Base-by-base conservation (phyloP, 2,113 vertebrate genomes). In the Gadus chalcogrammus region DNA sequence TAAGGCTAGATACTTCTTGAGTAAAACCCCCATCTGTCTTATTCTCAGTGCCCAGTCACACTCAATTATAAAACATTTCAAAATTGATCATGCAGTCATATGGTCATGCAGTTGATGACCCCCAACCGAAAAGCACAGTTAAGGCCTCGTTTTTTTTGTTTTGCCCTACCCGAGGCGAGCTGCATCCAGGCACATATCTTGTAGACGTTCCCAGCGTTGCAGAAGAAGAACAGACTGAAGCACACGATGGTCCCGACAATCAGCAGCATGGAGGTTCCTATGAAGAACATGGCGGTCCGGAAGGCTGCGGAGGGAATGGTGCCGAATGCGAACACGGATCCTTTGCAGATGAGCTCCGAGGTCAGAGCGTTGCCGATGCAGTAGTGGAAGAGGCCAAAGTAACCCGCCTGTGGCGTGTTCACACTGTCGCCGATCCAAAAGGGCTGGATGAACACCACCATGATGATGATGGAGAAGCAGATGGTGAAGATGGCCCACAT, bases 391-490 rank as follows among this genome's bases (percentile, higher is more conserved):
- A 99, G 94, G 72, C 97, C 97, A 17, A 99, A 99, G 88, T 98
- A 98, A 0, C 97, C 97, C 0, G 95, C 95, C 83, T 97, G 95
- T 0, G 96, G 96, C 0, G 97, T 98, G 89, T 93, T 91, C 48
- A 98, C 93, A 68, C 96, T 98, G 92, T 98, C 97, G 3, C 97
- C 97, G 55, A 99, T 98, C 97, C 97, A 98, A 89, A 92, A 99
- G 0, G 97, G 97, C 86, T 99, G 97, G 84, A 99, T 96, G 88
- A 98, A 99, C 69, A 95, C 93, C 83, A 97, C 95, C 83, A 95
- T 84, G 78, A 93, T 93, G 77, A 99, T 94, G 82, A 99, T 94
- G 15, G 92, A 90, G 77, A 99, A 97, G 85, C 94, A 97, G 81
- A 98, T 93, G 62, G 96, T 98, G 87, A 99, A 97, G 27, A 98